A percentile compares a stretch with the other conserved stretches of the same genome.
phyloP scores from a whole-genome alignment of 2,888 invertebrate species.

The Griposia aprilina region DNA sequence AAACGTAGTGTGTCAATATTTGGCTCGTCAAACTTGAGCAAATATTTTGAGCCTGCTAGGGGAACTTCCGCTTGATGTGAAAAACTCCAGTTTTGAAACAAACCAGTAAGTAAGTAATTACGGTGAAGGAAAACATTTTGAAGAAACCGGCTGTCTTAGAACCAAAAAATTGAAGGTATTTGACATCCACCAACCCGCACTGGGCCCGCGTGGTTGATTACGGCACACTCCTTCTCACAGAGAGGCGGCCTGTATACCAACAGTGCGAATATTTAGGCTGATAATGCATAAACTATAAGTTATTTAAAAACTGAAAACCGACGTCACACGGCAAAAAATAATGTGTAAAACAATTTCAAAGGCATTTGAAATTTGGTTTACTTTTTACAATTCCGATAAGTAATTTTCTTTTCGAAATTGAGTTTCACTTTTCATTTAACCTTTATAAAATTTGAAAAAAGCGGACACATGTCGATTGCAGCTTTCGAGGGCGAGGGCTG shows the following conservation, averaged over 20 bases:
- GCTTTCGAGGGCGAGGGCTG: background rate
- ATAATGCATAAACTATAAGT: too few species aligned
- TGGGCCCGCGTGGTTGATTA: background rate
- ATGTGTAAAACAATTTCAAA: background rate
- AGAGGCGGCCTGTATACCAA: background rate
- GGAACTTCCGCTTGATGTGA: too few species aligned
- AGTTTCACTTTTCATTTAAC: background rate
- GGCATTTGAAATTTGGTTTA: too few species aligned
- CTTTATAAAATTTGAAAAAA: slow-evolving; percentile 13
- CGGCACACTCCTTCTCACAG: background rate
- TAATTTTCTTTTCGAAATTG: background rate
- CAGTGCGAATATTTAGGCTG: background rate
- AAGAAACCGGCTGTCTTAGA: too few species aligned
- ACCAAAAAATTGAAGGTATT: too few species aligned
- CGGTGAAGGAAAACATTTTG: too few species aligned
- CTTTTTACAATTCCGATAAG: background rate
- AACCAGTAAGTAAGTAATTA: too few species aligned
- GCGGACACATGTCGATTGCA: background rate
- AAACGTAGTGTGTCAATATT: too few species aligned
- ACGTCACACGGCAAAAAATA: background rate
- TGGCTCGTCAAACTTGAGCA: too few species aligned
- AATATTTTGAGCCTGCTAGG: too few species aligned
- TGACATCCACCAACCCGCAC: background rate
- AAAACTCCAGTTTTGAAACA: too few species aligned
- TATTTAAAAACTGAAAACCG: background rate